Percentiles rank a stretch among this genome's conserved stretches.
phyloP scores from a whole-genome alignment of 2,113 vertebrate species.

The Clarias batrachus region DNA sequence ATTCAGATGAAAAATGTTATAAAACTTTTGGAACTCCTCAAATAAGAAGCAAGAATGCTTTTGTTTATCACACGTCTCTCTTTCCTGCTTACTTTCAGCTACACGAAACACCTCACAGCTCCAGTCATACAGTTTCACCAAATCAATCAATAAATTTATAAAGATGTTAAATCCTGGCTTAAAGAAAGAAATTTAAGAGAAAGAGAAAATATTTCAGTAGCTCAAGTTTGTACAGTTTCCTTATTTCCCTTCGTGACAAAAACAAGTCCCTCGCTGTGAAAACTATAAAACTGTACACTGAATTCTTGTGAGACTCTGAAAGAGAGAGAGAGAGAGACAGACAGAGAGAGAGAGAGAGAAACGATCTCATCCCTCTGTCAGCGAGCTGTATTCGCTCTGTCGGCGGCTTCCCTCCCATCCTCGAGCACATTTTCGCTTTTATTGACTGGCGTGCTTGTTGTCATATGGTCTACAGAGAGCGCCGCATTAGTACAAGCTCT shows the following conservation, averaged over 20 bases:
- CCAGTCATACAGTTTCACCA: background rate
- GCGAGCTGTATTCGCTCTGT: background rate
- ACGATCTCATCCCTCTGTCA: conserved; percentile 3
- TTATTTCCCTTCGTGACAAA: background rate
- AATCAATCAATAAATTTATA: background rate
- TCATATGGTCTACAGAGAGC: conserved; percentile 47
- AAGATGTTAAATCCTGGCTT: background rate
- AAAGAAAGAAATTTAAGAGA: background rate
- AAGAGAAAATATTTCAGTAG: background rate
- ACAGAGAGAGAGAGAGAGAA: background rate
- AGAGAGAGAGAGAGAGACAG: too few species aligned
- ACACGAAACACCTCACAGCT: background rate
- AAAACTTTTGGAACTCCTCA: too few species aligned
- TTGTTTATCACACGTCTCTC: too few species aligned
- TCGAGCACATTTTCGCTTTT: conserved; percentile 16
- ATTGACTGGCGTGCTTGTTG: conserved; percentile 37
- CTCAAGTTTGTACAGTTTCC: background rate
- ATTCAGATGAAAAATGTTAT: too few species aligned
- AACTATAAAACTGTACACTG: background rate
- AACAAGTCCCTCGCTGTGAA: background rate
- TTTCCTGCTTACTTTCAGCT: too few species aligned
- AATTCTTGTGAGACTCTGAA: background rate
- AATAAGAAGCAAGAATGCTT: too few species aligned
- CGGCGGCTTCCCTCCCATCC: background rate
- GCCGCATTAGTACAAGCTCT: conserved; percentile 63